A percentile compares a stretch with the other conserved stretches of the same genome.
Conservation (phyloP, 2,797 vertebrate species). For the Sylvia borin region DNA sequence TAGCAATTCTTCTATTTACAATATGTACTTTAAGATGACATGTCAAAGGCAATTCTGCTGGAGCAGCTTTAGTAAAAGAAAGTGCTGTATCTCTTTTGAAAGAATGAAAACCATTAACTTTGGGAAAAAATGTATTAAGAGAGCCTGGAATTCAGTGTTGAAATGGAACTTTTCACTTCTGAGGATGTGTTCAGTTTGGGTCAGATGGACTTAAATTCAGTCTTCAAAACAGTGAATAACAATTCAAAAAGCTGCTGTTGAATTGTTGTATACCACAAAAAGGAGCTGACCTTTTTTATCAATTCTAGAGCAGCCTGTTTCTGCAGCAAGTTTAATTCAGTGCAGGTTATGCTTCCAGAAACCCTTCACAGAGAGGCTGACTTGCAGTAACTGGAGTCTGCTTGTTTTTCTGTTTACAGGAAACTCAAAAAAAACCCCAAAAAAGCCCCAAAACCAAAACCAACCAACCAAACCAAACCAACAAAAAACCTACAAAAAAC, state of each 20-base stretch:
- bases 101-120: background rate
- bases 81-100: background rate
- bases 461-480: background rate
- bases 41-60: background rate
- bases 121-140: background rate
- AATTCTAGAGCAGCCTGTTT: background rate
- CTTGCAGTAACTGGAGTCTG: background rate
- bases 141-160: background rate
- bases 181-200: background rate
- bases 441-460: no score
- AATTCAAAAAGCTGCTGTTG: background rate
- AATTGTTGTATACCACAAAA: background rate
- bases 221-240: background rate
- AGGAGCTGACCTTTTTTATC: background rate
- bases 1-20: background rate
- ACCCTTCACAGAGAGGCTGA: background rate
- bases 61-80: background rate
- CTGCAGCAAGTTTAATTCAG: background rate
- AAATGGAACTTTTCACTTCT: background rate
- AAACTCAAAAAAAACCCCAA: background rate
- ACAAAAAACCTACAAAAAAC: no score
- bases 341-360: background rate
- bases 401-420: background rate
- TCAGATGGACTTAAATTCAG: background rate
- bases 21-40: background rate